A percentile compares a stretch with the other conserved stretches of the same genome.
Conservation (phyloP, 1,140 invertebrate genomes). For the Platyscapa corneri region DNA sequence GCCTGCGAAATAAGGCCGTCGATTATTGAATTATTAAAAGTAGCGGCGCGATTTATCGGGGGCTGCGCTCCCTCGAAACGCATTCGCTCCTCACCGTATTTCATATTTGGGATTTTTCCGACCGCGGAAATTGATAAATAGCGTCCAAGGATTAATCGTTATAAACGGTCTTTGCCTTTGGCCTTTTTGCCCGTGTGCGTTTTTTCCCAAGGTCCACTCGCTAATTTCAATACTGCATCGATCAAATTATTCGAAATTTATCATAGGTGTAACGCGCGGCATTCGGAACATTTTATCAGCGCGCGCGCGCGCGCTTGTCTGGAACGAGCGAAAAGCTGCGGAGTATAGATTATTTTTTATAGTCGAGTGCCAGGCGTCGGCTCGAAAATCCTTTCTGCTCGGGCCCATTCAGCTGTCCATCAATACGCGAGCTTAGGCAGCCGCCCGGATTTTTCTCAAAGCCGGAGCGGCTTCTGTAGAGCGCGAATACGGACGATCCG, state of each 20-base stretch:
- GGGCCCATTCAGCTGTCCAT: no score
- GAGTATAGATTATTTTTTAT: background rate
- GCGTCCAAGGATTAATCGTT: constrained; percentile 19
- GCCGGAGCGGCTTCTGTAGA: no score
- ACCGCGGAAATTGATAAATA: constrained; percentile 33
- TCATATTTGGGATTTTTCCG: constrained; percentile 40
- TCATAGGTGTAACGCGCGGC: background rate
- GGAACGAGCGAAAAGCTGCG: background rate
- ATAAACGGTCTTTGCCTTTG: background rate
- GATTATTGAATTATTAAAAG: no score
- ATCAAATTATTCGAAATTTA: background rate
- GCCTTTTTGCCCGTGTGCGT: background rate
- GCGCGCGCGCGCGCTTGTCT: background rate
- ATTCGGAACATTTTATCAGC: background rate
- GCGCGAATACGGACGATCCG: no score
- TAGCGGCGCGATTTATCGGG: background rate
- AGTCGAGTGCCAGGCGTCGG: background rate
- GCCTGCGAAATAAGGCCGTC: no score
- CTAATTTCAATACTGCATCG: background rate
- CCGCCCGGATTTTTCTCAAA: no score
- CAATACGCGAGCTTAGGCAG: no score
- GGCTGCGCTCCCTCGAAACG: background rate
- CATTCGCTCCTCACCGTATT: background rate
- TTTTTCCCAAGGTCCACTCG: constrained; percentile 3
- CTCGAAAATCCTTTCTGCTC: no score